A percentile compares a stretch with the other conserved stretches of the same genome.
These are phyloP conservation scores for Stichodactyla mertensii DNA, from an alignment of 64 coral and sea anemone genomes.

Conservation along the genomic window DNA sequence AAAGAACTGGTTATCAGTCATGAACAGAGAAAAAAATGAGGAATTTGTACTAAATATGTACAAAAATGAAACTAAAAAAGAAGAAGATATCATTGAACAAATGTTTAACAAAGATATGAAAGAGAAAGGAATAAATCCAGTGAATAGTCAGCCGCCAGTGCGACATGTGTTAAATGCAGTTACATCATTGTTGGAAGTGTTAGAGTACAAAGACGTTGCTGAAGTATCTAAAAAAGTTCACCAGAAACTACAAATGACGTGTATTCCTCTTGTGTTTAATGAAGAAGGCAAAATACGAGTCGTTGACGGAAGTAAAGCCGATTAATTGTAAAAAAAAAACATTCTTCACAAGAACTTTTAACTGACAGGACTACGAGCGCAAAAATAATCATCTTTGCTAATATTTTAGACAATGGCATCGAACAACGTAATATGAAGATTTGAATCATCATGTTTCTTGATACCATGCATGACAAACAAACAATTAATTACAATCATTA, in stretches of 20 bases:
- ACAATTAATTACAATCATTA: no score
- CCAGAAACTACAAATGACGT: conserved; percentile 81
- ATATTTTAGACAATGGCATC: no score
- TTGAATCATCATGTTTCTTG: no score
- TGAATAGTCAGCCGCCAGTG: conserved; percentile 36
- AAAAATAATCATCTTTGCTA: neutral
- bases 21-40: conserved; percentile 25
- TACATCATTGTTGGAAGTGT: conserved; percentile 46
- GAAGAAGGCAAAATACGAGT: conserved; percentile 70
- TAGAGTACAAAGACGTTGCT: conserved; percentile 57
- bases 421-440: no score
- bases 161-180: conserved; percentile 85
- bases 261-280: conserved; percentile 73
- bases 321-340: neutral
- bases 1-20: conserved; percentile 43
- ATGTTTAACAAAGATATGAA: conserved; percentile 68
- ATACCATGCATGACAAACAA: no score
- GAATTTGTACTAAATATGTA: conserved; percentile 47
- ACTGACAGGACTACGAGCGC: no score
- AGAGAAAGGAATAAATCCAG: conserved; percentile 2
- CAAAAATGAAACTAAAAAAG: conserved; percentile 17
- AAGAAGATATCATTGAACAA: conserved; percentile 46
- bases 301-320: conserved; percentile 75
- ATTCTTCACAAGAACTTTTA: no score
- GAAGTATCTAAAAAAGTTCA: conserved; percentile 76